Conservation (phyloP, 2,113 vertebrate genomes). For the Pelecanus crispus region DNA sequence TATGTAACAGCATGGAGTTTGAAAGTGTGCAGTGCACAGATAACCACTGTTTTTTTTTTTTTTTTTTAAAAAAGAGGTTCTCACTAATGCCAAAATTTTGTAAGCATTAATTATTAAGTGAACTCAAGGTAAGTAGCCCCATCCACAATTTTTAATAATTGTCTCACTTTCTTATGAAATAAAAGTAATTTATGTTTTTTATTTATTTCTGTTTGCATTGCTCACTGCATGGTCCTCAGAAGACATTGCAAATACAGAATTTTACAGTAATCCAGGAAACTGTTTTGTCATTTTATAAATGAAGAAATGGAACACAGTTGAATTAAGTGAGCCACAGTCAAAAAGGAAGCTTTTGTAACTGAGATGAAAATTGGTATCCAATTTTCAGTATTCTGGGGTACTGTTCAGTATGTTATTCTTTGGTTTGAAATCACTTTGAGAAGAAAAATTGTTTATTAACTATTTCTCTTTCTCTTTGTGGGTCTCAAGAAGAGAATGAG, state of each 20-base stretch:
- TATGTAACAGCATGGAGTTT: background rate
- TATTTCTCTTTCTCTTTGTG: background rate
- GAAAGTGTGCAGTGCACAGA: background rate
- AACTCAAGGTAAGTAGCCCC: background rate
- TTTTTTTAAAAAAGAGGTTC: background rate
- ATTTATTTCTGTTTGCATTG: background rate
- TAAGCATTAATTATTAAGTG: background rate
- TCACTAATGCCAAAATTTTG: background rate
- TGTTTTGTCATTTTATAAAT: background rate
- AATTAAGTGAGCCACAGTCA: background rate
- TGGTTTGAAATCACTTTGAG: background rate
- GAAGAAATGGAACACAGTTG: background rate
- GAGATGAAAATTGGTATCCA: background rate
- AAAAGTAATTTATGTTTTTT: background rate
- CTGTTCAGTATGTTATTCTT: background rate
- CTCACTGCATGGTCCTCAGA: background rate
- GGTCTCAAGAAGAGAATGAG: background rate
- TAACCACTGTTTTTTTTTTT: background rate
- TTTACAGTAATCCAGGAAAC: background rate
- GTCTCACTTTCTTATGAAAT: background rate
- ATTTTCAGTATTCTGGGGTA: background rate
- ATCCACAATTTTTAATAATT: background rate
- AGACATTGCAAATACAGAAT: background rate
- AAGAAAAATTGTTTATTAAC: background rate
- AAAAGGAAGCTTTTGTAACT: background rate